A percentile compares a stretch with the other conserved stretches of the same genome.
Conservation (phyloP, 2,888 invertebrate genomes). For the Heliconius aoede region DNA sequence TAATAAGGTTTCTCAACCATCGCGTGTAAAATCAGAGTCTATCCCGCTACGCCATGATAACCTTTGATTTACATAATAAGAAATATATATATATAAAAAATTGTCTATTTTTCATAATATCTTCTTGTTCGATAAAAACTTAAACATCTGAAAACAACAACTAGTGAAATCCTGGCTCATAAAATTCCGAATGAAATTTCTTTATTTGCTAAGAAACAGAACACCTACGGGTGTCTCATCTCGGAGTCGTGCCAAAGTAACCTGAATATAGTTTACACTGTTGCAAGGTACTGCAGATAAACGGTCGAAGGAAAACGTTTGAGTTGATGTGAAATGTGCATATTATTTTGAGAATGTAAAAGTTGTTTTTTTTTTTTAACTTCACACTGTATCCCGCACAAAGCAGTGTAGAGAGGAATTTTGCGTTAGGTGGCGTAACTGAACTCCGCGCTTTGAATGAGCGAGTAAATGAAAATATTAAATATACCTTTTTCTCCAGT, state of each 20-base stretch:
- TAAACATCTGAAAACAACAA: slow-evolving; percentile 25
- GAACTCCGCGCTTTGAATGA: too few relatives aligned
- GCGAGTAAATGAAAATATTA: too few relatives aligned
- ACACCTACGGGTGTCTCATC: slow-evolving; percentile 60
- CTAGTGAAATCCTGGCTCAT: slow-evolving; percentile 48
- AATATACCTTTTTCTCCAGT: too few relatives aligned
- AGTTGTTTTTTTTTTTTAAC: neutral
- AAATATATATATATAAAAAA: too few relatives aligned
- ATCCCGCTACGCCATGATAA: too few relatives aligned
- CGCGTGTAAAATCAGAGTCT: too few relatives aligned
- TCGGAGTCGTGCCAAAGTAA: slow-evolving; percentile 68
- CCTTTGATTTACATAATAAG: too few relatives aligned
- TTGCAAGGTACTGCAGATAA: neutral
- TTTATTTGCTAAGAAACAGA: slow-evolving; percentile 56
- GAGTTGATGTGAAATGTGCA: neutral
- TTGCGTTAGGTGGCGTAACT: too few relatives aligned
- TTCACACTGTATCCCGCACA: neutral
- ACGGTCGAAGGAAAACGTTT: slow-evolving; percentile 19
- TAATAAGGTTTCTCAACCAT: too few relatives aligned
- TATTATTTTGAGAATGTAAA: neutral
- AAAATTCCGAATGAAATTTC: slow-evolving; percentile 59
- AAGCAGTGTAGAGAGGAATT: neutral
- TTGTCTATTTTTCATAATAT: neutral
- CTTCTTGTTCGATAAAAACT: neutral
- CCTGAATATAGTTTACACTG: slow-evolving; percentile 56